Conservation (phyloP, 1,140 invertebrate genomes). For the Zaprionus tsacasi region DNA sequence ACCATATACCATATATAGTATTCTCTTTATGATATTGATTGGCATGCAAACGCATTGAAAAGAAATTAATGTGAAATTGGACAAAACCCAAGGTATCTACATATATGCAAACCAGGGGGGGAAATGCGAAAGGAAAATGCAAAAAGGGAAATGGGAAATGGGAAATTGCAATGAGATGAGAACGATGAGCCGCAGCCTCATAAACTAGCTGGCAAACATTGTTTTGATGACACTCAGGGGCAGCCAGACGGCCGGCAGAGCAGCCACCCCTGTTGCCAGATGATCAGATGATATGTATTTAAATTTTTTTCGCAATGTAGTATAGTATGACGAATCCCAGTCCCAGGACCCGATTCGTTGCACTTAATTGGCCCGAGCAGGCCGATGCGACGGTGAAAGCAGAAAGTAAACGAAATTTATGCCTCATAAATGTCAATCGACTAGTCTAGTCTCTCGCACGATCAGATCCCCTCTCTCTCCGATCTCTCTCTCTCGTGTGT, state of each 20-base stretch:
- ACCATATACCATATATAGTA: neutral
- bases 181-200: slow-evolving; percentile 68
- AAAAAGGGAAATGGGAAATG: slow-evolving; percentile 16
- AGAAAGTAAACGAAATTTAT: slow-evolving; percentile 75
- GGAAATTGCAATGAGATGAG: slow-evolving; percentile 57
- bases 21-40: slow-evolving; percentile 34
- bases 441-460: slow-evolving; percentile 5
- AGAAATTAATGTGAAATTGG: slow-evolving; percentile 81
- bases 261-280: slow-evolving; percentile 40
- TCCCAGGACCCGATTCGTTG: slow-evolving; percentile 60
- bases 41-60: slow-evolving; percentile 59
- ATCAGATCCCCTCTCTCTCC: slow-evolving; percentile 23
- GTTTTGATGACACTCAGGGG: slow-evolving; percentile 80
- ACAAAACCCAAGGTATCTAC: slow-evolving; percentile 18
- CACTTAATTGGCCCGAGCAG: slow-evolving; percentile 70
- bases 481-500: neutral
- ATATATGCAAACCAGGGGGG: slow-evolving; percentile 13
- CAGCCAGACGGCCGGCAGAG: slow-evolving; percentile 18
- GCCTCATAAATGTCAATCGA: slow-evolving; percentile 74
- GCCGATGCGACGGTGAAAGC: slow-evolving; percentile 30
- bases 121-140: slow-evolving; percentile 47
- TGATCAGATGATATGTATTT: slow-evolving; percentile 64
- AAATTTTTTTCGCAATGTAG: slow-evolving; percentile 64
- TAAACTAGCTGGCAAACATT: slow-evolving; percentile 79
- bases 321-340: slow-evolving; percentile 61